Base-by-base conservation (phyloP, 2,888 invertebrate species). In the Pyrochroa serraticornis region DNA sequence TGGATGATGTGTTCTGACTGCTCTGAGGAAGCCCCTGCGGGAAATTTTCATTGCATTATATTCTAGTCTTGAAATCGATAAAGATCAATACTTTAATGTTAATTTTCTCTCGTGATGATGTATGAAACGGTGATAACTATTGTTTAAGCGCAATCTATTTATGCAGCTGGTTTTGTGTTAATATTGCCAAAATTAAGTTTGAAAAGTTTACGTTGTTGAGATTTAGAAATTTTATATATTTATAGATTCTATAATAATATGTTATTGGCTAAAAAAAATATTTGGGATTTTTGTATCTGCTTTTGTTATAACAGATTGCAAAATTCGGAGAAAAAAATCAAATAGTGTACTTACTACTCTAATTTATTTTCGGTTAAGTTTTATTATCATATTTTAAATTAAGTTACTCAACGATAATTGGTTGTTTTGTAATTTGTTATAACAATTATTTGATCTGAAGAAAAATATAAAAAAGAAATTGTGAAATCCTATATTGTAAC, bases 171-270 rank as follows among this genome's bases (percentile, higher is more conserved):
- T 42, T 39, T 58, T 38, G 59, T 45, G 54, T 59, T 8, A 59
- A 54, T 59, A 59, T 59, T 59, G 54, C 59, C 54, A 49, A 47
- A 45, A 30, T 14, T 49, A 7, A 33, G 47, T 37, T 43, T 45
- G 12, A 38, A 39, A 12, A 14, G 6, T n/a, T 39, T 38, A 39
- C 32, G 30, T 52, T 58, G 53, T 58, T 58, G 53, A 53, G 58
- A 58, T 58, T 58, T 52, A 10, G 35, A 51, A 34, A 49, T 44
- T 49, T 49, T 55, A 38, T 55, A 49, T 48, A 30, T 43, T 35
- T 32, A 42, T 46, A 45, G 33, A 39, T 50, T 33, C 38, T 50
- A 33, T 50, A 46, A 30, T 13, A 46, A 34, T 50, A 42, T 38
- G 35, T 53, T 38, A 22, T 22, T 22, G 22, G 22, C 42, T 48